phyloP scores from a whole-genome alignment of 2,113 vertebrate species.

The Xyrauchen texanus region DNA sequence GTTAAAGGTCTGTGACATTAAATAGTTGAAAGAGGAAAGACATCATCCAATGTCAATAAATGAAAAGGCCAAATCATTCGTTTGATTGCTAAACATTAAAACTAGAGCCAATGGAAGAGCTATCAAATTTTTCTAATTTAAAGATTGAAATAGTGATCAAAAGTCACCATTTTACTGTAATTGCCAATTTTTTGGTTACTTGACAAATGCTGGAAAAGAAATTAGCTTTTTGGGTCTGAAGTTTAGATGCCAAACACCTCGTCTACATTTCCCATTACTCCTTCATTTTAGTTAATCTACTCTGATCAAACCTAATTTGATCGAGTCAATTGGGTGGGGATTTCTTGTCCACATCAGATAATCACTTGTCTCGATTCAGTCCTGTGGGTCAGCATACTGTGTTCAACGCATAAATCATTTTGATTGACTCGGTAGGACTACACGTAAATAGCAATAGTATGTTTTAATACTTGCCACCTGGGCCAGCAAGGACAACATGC shows the following conservation, averaged over 20 bases:
- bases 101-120: too few species aligned
- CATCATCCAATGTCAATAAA: too few species aligned
- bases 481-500: not conserved
- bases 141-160: not conserved
- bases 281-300: slow-evolving; percentile 47
- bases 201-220: not conserved
- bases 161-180: not conserved
- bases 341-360: slow-evolving; percentile 52
- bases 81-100: too few species aligned
- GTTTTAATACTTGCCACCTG: slow-evolving; percentile 13
- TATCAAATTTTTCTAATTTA: too few species aligned
- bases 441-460: slow-evolving; percentile 27
- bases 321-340: slow-evolving; percentile 53
- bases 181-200: slow-evolving; percentile 1
- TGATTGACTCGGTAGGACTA: slow-evolving; percentile 16
- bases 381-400: slow-evolving; percentile 29
- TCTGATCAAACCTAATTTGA: slow-evolving; percentile 53
- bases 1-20: too few species aligned
- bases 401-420: slow-evolving; percentile 34
- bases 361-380: slow-evolving; percentile 48
- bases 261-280: slow-evolving; percentile 24
- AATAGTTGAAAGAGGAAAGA: too few species aligned
- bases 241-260: slow-evolving; percentile 39
- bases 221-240: slow-evolving; percentile 10
- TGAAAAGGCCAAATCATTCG: too few species aligned